Base-by-base conservation (phyloP, 2,888 invertebrate species). In the Cybosia mesomella region DNA sequence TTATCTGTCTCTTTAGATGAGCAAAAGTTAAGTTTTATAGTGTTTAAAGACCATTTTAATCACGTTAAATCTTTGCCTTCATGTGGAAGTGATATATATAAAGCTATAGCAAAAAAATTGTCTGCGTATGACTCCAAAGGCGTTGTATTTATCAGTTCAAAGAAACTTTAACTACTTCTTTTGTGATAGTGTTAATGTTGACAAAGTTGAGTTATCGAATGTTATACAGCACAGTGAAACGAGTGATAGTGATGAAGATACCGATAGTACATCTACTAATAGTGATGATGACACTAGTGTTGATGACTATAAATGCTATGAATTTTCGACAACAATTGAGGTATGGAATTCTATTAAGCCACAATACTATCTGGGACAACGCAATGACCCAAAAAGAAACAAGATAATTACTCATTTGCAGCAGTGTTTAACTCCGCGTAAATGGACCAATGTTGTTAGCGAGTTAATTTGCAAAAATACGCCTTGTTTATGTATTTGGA, bases 1-100 rank as follows among this genome's bases (percentile, higher is more conserved):
- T 43, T 59, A 59, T 66, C 66, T 53, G 66, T 66, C 24, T 22
- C 49, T 53, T 66, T 66, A 66, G 66, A 66, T 24, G 66, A 66
- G 43, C 66, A 66, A 66, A 66, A 66, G 58, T 58, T 39, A 32
- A 58, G 32, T 49, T 58, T 66, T 66, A 3, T 58, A 39, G 39
- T 11, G 32, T 59, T 22, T 59, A 59, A 59, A 49, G 66, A 66
- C n/a, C 59, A 59, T 49, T 66, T 66, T 59, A 58, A 49, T 49
- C 53, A 59, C 24, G 59, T 58, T 24, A 58, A 58, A 43, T 43
- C 18, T 58, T 53, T 66, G 58, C 66, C 66, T n/a, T 49, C 66
- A 28, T 58, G 58, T 58, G 66, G 49, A 49, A 66, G 59, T 66
- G 66, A 24, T 66, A 43, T 59, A n/a, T 59, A 58, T 43, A 66